A percentile compares a stretch with the other conserved stretches of the same genome.
These are phyloP conservation scores for Drosophila novamexicana DNA, from an alignment of 1,140 invertebrate species.

Conservation along the genomic window DNA sequence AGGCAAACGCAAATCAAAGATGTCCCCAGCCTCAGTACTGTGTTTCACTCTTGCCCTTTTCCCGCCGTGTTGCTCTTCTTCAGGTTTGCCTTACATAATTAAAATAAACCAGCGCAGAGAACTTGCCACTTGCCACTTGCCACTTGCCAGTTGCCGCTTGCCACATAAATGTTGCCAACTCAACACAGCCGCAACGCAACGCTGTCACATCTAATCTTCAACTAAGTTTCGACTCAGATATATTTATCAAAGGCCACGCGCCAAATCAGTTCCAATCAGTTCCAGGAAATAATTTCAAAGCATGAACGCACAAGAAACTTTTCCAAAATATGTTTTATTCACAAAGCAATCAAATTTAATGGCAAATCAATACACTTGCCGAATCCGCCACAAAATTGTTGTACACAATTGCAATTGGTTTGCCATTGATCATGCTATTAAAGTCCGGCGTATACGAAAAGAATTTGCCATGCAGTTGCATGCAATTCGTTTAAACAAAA, in stretches of 20 bases:
- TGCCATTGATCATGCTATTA: too few relatives aligned
- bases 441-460: too few relatives aligned
- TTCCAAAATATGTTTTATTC: background rate
- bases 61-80: background rate
- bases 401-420: too few relatives aligned
- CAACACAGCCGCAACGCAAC: background rate
- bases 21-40: background rate
- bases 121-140: slow-evolving; percentile 28
- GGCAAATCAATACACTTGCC: background rate
- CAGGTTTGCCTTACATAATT: slow-evolving; percentile 19
- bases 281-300: background rate
- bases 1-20: slow-evolving; percentile 21
- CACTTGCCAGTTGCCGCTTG: slow-evolving; percentile 27
- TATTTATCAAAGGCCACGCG: background rate
- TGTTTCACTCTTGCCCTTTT: too few relatives aligned
- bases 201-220: slow-evolving; percentile 4
- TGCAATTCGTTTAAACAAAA: too few relatives aligned
- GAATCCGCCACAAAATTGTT: background rate
- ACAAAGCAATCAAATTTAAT: slow-evolving; percentile 2
- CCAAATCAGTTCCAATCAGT: background rate
- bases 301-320: background rate
- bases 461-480: too few relatives aligned
- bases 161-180: slow-evolving; percentile 9
- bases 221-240: background rate
- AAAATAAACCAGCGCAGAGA: slow-evolving; percentile 28